Conservation (phyloP, 2,113 vertebrate species). For the Corydoras sp. region DNA sequence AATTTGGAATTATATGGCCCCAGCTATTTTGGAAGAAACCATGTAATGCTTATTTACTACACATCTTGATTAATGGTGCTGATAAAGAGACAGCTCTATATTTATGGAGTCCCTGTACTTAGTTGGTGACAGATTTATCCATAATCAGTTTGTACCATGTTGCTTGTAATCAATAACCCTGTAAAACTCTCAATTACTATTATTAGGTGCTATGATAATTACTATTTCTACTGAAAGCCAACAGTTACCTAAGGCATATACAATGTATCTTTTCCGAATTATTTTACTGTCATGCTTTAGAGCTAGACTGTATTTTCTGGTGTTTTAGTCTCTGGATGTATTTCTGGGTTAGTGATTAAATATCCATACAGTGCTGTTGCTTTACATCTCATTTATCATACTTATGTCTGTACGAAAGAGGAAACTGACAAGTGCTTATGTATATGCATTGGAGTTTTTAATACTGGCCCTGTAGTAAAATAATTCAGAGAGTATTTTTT, state of each 20-base stretch:
- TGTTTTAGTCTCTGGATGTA: not conserved
- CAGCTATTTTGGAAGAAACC: not conserved
- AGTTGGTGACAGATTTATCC: not conserved
- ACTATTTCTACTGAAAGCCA: no score
- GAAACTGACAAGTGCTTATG: not conserved
- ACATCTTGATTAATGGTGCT: not conserved
- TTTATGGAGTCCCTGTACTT: not conserved
- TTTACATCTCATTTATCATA: not conserved
- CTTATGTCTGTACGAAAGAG: not conserved
- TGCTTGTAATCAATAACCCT: constrained; percentile 9
- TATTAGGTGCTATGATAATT: no score
- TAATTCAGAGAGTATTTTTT: not conserved
- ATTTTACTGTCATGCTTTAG: not conserved
- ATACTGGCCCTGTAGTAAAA: not conserved
- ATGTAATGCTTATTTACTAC: not conserved
- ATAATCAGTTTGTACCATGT: constrained; percentile 4
- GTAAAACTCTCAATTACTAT: no score
- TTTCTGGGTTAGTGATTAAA: not conserved
- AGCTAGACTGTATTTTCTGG: no score
- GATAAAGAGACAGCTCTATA: not conserved
- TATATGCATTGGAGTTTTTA: not conserved
- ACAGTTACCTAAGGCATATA: not conserved
- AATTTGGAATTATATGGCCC: not conserved
- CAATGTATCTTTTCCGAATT: not conserved
- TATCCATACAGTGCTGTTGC: not conserved